These are phyloP conservation scores for Carpatolechia fugitivella DNA, from an alignment of 2,888 invertebrate species.

Conservation along the genomic window DNA sequence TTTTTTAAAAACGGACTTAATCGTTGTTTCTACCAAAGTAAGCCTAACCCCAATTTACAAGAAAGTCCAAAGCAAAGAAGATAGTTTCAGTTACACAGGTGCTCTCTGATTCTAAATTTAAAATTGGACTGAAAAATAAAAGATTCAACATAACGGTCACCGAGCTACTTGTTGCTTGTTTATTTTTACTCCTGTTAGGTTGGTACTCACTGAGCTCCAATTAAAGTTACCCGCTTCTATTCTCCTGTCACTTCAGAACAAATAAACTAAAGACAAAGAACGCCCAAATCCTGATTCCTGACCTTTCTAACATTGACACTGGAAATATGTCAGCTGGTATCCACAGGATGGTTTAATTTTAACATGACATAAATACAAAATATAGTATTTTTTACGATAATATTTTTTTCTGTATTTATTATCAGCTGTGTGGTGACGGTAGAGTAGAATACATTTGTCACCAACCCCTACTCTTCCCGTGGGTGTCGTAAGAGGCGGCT, in stretches of 20 bases:
- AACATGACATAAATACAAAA: not conserved
- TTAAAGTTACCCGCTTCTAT: conserved; percentile 32
- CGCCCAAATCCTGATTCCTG: conserved; percentile 38
- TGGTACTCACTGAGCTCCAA: conserved; percentile 20
- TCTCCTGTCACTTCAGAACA: conserved; percentile 27
- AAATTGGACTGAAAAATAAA: not conserved
- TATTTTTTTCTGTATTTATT: too few relatives aligned
- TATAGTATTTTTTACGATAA: not conserved
- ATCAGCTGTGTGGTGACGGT: too few relatives aligned
- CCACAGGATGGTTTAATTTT: conserved; percentile 32
- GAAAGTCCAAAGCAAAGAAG: too few relatives aligned
- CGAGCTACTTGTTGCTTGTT: not conserved
- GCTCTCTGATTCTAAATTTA: not conserved
- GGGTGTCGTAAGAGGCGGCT: too few relatives aligned
- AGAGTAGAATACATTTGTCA: too few relatives aligned
- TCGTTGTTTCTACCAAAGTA: too few relatives aligned
- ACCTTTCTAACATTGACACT: conserved; percentile 44
- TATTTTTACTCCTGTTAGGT: not conserved
- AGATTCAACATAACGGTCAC: not conserved
- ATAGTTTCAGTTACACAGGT: too few relatives aligned
- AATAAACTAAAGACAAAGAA: conserved; percentile 35
- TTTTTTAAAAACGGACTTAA: too few relatives aligned
- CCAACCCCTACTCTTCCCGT: too few relatives aligned
- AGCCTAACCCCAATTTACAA: too few relatives aligned
- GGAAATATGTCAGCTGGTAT: conserved; percentile 38